phyloP scores from a whole-genome alignment of 2,888 invertebrate species.

The Poecilobothrus nobilitatus region DNA sequence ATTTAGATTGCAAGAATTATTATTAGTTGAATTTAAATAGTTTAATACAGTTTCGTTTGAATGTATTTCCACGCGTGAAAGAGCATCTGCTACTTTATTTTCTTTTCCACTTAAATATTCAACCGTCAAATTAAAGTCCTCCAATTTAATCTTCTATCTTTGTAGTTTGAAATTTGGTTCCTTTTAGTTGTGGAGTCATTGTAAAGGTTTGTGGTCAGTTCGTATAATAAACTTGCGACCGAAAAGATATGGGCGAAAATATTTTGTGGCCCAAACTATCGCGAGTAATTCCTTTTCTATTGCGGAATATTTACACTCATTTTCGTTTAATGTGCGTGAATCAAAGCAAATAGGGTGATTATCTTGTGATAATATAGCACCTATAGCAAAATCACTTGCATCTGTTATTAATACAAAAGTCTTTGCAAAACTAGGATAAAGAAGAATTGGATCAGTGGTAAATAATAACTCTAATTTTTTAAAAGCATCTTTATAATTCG shows the following conservation, averaged over 20 bases:
- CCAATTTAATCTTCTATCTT: conserved; percentile 28
- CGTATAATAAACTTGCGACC: conserved; percentile 26
- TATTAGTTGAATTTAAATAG: too few species aligned
- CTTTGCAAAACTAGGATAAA: conserved; percentile 13
- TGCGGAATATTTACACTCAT: conserved; percentile 18
- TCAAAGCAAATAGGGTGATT: conserved; percentile 16
- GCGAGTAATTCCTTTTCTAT: conserved; percentile 27
- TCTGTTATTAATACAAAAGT: conserved; percentile 17
- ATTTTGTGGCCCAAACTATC: conserved; percentile 23
- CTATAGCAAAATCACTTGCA: conserved; percentile 17
- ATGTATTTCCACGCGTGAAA: conserved; percentile 7
- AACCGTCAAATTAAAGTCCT: conserved; percentile 28
- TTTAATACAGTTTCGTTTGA: too few species aligned
- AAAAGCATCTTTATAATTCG: conserved; percentile 15
- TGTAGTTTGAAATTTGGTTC: conserved; percentile 21
- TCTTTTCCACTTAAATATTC: conserved; percentile 23
- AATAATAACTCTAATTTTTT: conserved; percentile 20
- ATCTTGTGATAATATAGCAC: too few species aligned
- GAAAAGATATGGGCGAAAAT: too few species aligned
- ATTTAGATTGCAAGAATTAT: too few species aligned
- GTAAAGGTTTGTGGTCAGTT: conserved; percentile 29
- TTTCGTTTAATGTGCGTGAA: conserved; percentile 14
- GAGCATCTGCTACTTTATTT: conserved; percentile 19
- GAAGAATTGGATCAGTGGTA: conserved; percentile 15
- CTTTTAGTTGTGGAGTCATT: conserved; percentile 21